Percentiles rank a stretch among this genome's conserved stretches.
phyloP scores from a whole-genome alignment of 2,113 vertebrate species.

The Cyprinodon brontotheroides region DNA sequence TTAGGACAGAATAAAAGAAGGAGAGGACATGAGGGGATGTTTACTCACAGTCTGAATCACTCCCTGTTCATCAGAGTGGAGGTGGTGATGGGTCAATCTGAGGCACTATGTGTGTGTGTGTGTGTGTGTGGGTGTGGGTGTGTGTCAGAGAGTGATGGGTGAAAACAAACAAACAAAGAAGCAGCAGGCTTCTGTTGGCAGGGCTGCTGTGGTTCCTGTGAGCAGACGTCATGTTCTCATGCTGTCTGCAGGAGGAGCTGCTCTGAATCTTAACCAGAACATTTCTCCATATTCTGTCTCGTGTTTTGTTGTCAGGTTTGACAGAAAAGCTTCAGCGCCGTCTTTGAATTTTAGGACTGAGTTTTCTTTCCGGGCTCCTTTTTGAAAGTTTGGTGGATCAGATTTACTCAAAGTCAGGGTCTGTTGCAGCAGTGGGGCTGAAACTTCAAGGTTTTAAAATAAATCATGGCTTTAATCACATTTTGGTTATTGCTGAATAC shows the following conservation, averaged over 20 bases:
- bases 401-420: too few relatives aligned
- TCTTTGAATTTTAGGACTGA: too few relatives aligned
- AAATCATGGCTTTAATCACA: not conserved
- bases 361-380: too few relatives aligned
- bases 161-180: conserved; percentile 23
- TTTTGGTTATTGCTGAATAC: too few relatives aligned
- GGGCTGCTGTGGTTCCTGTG: conserved; percentile 17
- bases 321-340: too few relatives aligned
- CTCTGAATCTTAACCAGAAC: conserved; percentile 40
- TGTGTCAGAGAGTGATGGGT: not conserved
- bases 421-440: not conserved
- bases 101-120: conserved; percentile 20
- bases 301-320: not conserved
- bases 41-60: conserved; percentile 41
- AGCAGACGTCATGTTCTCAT: conserved; percentile 29
- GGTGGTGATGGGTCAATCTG: conserved; percentile 36
- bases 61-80: conserved; percentile 35
- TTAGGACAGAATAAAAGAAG: conserved; percentile 34
- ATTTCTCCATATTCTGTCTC: not conserved
- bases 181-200: conserved; percentile 7
- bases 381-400: not conserved
- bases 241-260: conserved; percentile 42
- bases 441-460: not conserved
- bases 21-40: conserved; percentile 33
- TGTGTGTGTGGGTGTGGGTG: conserved; percentile 28